These are phyloP conservation scores for Argynnis bischoffii DNA, from an alignment of 2,888 invertebrate species.

Conservation along the genomic window DNA sequence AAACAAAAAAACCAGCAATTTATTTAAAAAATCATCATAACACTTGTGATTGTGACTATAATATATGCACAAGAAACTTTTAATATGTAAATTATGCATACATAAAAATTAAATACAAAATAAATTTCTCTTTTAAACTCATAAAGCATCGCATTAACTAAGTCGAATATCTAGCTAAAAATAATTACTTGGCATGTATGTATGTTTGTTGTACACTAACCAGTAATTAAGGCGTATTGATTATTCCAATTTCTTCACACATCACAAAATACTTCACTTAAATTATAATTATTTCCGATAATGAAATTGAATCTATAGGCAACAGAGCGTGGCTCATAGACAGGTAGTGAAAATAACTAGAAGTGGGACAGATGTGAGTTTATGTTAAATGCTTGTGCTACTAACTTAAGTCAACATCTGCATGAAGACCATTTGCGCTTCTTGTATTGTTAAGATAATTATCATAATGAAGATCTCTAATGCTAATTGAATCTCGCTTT, in stretches of 20 bases:
- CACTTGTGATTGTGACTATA: too few relatives aligned
- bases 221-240: not conserved
- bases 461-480: conserved; percentile 4
- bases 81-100: too few relatives aligned
- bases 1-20: too few relatives aligned
- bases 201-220: too few relatives aligned
- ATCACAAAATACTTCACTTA: conserved; percentile 21
- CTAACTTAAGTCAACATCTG: conserved; percentile 25
- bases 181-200: too few relatives aligned
- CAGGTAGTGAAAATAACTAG: conserved; percentile 40
- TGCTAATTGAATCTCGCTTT: conserved; percentile 14
- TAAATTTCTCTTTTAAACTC: too few relatives aligned
- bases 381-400: conserved; percentile 33
- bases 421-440: conserved; percentile 6
- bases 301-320: conserved; percentile 38
- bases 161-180: too few relatives aligned
- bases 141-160: too few relatives aligned
- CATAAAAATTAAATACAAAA: too few relatives aligned
- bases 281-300: conserved; percentile 37
- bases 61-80: too few relatives aligned
- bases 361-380: conserved; percentile 38
- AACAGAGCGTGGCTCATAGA: conserved; percentile 40
- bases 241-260: conserved; percentile 23
- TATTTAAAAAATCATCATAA: too few relatives aligned
- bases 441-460: conserved; percentile 13